A percentile compares a stretch with the other conserved stretches of the same genome.
phyloP scores from a whole-genome alignment of 2,113 vertebrate genomes.

The Tylochromis polylepis region DNA sequence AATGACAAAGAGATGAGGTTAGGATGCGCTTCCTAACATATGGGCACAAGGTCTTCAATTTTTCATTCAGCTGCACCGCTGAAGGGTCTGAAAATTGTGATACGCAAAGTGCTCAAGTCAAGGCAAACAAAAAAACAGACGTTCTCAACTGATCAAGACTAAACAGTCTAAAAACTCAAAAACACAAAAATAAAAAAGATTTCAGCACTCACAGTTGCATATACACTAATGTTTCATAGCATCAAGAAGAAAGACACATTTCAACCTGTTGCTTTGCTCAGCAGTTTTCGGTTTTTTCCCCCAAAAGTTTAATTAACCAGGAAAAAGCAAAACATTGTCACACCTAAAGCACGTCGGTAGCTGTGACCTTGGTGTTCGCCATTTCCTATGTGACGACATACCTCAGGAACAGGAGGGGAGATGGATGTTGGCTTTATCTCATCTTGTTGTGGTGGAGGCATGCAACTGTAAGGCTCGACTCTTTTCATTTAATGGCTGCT shows the following conservation, averaged over 20 bases:
- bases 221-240: not conserved
- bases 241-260: not conserved
- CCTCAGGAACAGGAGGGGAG: not conserved
- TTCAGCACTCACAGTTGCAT: not conserved
- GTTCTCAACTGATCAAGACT: not conserved
- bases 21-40: accelerated
- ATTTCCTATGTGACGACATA: not conserved
- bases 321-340: not conserved
- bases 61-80: not conserved
- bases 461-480: not conserved
- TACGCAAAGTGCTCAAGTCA: not conserved
- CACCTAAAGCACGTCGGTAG: not conserved
- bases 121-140: accelerated
- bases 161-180: not conserved
- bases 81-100: not conserved
- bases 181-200: not conserved
- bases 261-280: not conserved
- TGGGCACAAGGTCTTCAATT: accelerated
- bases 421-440: not conserved
- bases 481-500: not conserved
- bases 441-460: not conserved
- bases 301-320: not conserved
- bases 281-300: accelerated
- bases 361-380: not conserved
- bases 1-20: not conserved